Evolutionary conservation across 2,797 vertebrate genomes (phyloP), one percentile per base, ranked within the genome.

Genomic region (Aulostomus chinensis): DNA sequence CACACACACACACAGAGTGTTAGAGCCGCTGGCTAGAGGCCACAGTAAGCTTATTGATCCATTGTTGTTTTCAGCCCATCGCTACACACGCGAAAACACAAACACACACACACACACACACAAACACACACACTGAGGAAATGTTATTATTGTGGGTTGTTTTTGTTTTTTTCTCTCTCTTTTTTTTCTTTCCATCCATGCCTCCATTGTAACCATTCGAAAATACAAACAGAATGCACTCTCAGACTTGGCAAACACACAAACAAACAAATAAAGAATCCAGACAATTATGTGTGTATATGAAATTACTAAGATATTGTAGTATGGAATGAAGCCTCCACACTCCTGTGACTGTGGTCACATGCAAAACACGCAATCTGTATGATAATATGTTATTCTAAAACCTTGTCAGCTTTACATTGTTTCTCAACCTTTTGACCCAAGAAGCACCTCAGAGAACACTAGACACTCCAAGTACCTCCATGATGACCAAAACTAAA

Each of bases 31-130:
- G 80, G 84, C 80, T 68, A 60, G 58, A 80, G 80, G 80, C 84
- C 81, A 83, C 76, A 78, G 79, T 74, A 80, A 81, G 76, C 73
- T 71, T 83, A 86, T 84, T 80, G 81, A 86, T 86, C 81, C 71
- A 73, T 69, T 78, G 73, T 76, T 83, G 78, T 83, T 83, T 84
- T 80, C 69, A 76, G 47, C 42, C 53, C 53, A 65, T 76, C 65
- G 56, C 58, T 53, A 46, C 52, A 71, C 28, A 6, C 35, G 17
- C 56, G 34, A 28, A 58, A 30, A 62, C 66, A 53, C 65, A 57
- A 65, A 28, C 26, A 45, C 43, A 56, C 36, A 39, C 22, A 24
- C 49, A 46, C 49, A 60, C 51, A 37, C 41, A 58, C 52, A 42
- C 11, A 15, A 20, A 20, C 25, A 51, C 34, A 46, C 33, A 47